Percentiles rank a stretch among this genome's conserved stretches.
These are phyloP conservation scores for Otolemur crassicaudatus DNA, from an alignment of 2,797 vertebrate genomes.

Conservation along the genomic window DNA sequence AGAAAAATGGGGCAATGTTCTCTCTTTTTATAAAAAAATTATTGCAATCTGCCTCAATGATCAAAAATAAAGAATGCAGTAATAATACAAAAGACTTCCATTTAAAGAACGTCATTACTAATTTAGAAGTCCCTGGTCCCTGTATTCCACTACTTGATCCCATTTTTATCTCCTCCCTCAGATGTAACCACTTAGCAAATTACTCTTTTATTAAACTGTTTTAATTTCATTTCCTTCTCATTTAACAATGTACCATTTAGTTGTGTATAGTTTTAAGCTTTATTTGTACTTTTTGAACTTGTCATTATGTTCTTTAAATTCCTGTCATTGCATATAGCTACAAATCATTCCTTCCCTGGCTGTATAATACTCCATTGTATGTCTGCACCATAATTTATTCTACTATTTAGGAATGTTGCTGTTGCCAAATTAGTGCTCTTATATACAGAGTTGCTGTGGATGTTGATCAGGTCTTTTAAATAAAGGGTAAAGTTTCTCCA, in stretches of 20 bases:
- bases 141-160: neutral
- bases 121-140: neutral
- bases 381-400: neutral
- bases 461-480: neutral
- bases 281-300: conserved; percentile 9
- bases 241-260: neutral
- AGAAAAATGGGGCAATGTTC: neutral
- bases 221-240: neutral
- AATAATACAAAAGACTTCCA: neutral
- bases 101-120: conserved; percentile 13
- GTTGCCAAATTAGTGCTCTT: neutral
- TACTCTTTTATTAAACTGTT: neutral
- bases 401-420: neutral
- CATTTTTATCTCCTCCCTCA: neutral
- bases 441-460: neutral
- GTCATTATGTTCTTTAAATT: neutral
- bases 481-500: neutral
- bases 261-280: conserved; percentile 42
- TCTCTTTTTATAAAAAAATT: neutral
- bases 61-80: neutral
- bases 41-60: neutral
- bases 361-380: neutral
- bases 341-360: neutral
- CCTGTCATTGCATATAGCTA: neutral
- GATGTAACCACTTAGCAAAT: neutral